phyloP scores from a whole-genome alignment of 1,140 invertebrate genomes.

The Bilobella aurantiaca region DNA sequence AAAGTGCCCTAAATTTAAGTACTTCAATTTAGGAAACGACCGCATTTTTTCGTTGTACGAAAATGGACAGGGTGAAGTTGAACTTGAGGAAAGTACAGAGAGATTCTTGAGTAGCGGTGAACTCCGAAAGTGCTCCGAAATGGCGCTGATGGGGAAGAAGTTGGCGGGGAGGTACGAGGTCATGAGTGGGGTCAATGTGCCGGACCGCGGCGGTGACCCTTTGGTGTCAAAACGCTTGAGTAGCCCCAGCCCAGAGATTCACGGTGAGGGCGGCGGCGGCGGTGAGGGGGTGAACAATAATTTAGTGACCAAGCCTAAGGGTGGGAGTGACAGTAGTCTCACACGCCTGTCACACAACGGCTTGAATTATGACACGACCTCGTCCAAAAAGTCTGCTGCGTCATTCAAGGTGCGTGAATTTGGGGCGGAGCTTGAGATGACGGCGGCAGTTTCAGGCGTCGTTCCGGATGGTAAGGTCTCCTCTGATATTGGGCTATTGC shows the following conservation, averaged over 20 bases:
- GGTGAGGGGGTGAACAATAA: background rate
- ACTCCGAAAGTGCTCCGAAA: conserved; percentile 1
- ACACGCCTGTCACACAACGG: background rate
- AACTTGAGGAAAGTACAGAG: too few relatives aligned
- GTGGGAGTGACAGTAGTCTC: background rate
- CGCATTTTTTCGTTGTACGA: too few relatives aligned
- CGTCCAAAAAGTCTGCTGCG: background rate
- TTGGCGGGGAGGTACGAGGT: conserved; percentile 29
- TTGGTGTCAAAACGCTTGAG: conserved; percentile 24
- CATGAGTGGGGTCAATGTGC: conserved; percentile 30
- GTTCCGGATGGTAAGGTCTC: conserved; percentile 36
- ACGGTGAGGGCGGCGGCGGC: background rate
- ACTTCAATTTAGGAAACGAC: too few relatives aligned
- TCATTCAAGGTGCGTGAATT: conserved; percentile 21
- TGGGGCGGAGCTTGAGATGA: conserved; percentile 36
- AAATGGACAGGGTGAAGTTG: too few relatives aligned
- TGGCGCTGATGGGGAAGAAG: conserved; percentile 32
- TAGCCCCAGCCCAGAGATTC: conserved; percentile 20
- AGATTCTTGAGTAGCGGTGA: too few relatives aligned
- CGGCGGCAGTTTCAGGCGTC: conserved; percentile 35
- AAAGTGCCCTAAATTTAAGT: too few relatives aligned
- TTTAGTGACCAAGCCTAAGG: conserved; percentile 8
- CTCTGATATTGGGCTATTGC: too few relatives aligned
- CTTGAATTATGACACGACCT: background rate
- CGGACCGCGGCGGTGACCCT: conserved; percentile 20